Evolutionary conservation across 2,888 invertebrate genomes (phyloP), one percentile per base, ranked within the genome.

Genomic region (Listrodromus nycthemerus): DNA sequence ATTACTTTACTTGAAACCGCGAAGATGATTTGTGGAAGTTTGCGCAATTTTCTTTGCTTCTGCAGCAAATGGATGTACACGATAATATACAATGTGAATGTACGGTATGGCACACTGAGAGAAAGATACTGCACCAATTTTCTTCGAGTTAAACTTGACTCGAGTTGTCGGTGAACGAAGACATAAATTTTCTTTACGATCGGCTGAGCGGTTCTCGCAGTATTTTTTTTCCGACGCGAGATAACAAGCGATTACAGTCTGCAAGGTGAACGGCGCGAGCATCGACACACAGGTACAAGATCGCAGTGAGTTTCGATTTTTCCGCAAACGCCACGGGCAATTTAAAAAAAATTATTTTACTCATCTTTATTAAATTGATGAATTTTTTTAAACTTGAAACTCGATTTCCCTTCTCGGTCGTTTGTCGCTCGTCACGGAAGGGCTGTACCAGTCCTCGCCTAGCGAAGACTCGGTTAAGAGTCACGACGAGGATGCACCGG

Each of bases 21-120:
- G 69, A 70, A 69, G 74, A 84, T 65, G 71, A 78, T 78, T 77
- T 80, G 83, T 81, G 55, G 80, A 65, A 55, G 48, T 75, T 63
- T 16, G 16, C 45, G 27, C 55, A 50, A 19, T 48, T 55, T 74
- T 45, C 27, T 63, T 76, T 6, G 27, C 63, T 70, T 33, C 69
- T 70, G n/a, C 33, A 30, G 19, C 61, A 27, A 48, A 24, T n/a
- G 30, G 4, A 30, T 7, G 19, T 30, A 16, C 41, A 16, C 41
- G 41, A 45, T 45, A 45, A 45, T 27, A 66, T 13, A 61, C 24
- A 45, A 45, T 45, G 41, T 33, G 27, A n/a, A 5, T 45, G n/a
- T 69, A 58, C 24, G 16, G 10, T 30, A 21, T 13, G 16, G 55
- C 58, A 27, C 24, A 45, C 13, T 27, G 71, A 27, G 45, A 10